Conservation (phyloP, 2,113 vertebrate species). For the Thamnophis sirtalis region DNA sequence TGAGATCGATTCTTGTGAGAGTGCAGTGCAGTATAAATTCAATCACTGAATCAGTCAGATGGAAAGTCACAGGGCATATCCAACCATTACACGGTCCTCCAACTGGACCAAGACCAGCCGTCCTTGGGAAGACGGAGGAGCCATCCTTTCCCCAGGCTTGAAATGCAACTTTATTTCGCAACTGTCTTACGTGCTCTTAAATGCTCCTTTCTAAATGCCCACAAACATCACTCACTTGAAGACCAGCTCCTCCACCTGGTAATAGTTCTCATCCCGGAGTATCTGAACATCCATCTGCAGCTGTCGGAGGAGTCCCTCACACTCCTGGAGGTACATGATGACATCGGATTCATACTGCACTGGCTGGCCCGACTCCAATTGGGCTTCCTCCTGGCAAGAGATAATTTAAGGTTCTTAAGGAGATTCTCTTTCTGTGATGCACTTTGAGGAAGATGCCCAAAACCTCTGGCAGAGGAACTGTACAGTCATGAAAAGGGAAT, state of each 20-base stretch:
- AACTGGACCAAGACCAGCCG: neutral
- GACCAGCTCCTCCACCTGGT: slow-evolving; percentile 93
- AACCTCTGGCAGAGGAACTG: neutral
- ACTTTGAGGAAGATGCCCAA: neutral
- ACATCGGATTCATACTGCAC: slow-evolving; percentile 87
- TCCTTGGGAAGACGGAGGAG: neutral
- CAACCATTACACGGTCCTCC: neutral
- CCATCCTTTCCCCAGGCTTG: neutral
- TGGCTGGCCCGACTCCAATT: slow-evolving; percentile 82
- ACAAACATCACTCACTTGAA: slow-evolving; percentile 76
- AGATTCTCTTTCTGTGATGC: neutral
- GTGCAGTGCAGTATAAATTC: neutral
- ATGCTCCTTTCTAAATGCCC: neutral
- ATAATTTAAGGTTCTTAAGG: neutral
- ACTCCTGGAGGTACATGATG: slow-evolving; percentile 88
- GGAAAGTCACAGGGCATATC: neutral
- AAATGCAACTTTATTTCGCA: neutral
- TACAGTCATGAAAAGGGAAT: neutral
- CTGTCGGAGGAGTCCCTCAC: slow-evolving; percentile 83
- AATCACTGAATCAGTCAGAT: neutral
- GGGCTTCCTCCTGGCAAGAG: slow-evolving; percentile 80
- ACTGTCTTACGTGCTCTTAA: neutral
- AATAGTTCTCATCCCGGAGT: slow-evolving; percentile 89
- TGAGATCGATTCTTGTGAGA: neutral
- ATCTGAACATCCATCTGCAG: slow-evolving; percentile 89